Base-by-base conservation (phyloP, 2,888 invertebrate species). In the Drosophila melanosoma region DNA sequence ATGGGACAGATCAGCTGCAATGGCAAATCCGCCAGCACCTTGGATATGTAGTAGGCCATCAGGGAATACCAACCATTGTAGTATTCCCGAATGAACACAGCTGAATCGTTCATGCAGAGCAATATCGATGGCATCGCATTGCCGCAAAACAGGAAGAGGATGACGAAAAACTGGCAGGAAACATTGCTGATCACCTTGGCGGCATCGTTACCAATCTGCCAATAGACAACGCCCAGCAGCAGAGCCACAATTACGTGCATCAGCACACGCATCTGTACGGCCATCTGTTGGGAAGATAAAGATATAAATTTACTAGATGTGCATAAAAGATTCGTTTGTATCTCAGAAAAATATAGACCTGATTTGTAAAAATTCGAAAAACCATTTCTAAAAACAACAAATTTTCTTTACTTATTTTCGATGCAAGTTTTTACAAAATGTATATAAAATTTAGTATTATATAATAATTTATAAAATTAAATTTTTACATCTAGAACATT, bases 71-170 rank as follows among this genome's bases (percentile, higher is more conserved):
- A 98, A 65, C 97, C 95, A 92, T 98, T 98, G 87, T 97, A 96
- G 92, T 97, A 96, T 90, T 98, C 98, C 49, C 97, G 94, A 10
- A 95, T 94, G 72, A 97, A 95, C 26, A 97, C 95, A 15, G 96
- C 95, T 91, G 97, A 94, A 93, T 97, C 97, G 87, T 95, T 94
- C 36, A 97, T 97, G 94, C 98, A 98, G 65, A 96, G 96, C 52
- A 98, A 95, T 56, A 97, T 95, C 53, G 98, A 96, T 11, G 97
- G 96, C 94, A 97, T 98, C 87, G 98, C 97, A 10, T 98, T 97
- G 17, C 97, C 98, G 91, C 97, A 97, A 96, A 98, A 98, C 56
- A 98, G 94, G 93, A 99, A 99, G 94, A 99, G 96, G 59, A 98
- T 95, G 73, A 96, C 96, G 93, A 98, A 99, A 94, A 97, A 98